Conservation (phyloP, 2,113 vertebrate genomes). For the Cyanoderma ruficeps region DNA sequence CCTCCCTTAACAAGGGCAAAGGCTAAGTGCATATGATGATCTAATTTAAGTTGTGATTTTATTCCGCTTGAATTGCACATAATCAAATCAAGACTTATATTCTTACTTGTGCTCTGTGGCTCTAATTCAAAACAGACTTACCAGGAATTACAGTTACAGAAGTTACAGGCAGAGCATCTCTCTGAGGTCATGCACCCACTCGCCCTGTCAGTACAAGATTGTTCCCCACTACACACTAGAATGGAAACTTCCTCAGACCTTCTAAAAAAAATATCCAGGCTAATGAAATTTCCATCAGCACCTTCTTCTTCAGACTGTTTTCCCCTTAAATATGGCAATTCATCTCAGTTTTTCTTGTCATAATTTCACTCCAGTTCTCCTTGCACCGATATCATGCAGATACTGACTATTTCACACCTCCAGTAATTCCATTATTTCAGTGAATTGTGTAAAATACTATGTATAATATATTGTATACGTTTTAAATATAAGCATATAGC, state of each 20-base stretch:
- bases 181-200: background rate
- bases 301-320: background rate
- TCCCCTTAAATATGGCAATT: background rate
- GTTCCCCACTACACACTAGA: background rate
- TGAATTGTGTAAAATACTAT: background rate
- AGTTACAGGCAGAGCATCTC: background rate
- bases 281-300: background rate
- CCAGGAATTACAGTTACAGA: background rate
- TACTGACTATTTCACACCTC: background rate
- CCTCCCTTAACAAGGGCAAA: conserved; percentile 29
- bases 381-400: background rate
- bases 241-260: background rate
- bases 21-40: conserved; percentile 42
- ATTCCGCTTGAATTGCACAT: conserved; percentile 30
- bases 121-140: conserved; percentile 55
- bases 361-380: background rate
- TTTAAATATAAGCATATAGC: background rate
- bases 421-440: background rate
- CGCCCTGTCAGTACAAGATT: background rate
- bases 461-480: background rate
- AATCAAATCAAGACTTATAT: conserved; percentile 46
- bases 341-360: background rate
- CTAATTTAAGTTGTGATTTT: conserved; percentile 37
- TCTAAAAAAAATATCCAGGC: background rate
- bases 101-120: background rate